phyloP scores from a whole-genome alignment of 1,140 invertebrate species.

The Aphelinus atriplicis region DNA sequence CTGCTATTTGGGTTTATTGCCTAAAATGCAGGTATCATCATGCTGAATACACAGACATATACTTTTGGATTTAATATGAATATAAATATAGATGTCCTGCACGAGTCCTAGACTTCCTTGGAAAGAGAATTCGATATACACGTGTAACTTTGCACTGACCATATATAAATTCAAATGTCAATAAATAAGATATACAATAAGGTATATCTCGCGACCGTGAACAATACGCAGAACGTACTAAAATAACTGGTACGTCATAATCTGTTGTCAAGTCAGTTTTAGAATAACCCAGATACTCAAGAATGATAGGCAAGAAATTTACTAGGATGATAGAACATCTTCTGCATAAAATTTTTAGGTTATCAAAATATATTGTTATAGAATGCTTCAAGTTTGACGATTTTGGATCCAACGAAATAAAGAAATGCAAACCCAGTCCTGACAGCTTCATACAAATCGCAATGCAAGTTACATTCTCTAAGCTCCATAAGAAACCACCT shows the following conservation, averaged over 20 bases:
- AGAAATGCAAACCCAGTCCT: constrained; percentile 82
- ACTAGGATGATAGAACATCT: too few species aligned
- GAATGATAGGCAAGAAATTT: too few species aligned
- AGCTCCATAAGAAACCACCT: constrained; percentile 79
- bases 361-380: constrained; percentile 78
- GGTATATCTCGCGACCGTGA: too few species aligned
- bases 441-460: constrained; percentile 95
- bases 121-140: constrained; percentile 16
- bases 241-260: constrained; percentile 32
- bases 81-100: too few species aligned
- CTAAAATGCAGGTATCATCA: too few species aligned
- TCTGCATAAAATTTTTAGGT: constrained; percentile 61
- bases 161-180: too few species aligned
- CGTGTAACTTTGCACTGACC: constrained; percentile 31
- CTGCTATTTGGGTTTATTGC: too few species aligned
- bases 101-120: too few species aligned
- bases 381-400: constrained; percentile 76
- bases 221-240: too few species aligned
- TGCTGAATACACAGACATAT: too few species aligned
- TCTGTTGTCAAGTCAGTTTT: constrained; percentile 71
- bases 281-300: neutral
- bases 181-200: too few species aligned
- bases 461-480: constrained; percentile 85
- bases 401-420: constrained; percentile 87
- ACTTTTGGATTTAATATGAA: too few species aligned